Conservation (phyloP, 2,888 invertebrate genomes). For the Dorcus parallelipipedus region DNA sequence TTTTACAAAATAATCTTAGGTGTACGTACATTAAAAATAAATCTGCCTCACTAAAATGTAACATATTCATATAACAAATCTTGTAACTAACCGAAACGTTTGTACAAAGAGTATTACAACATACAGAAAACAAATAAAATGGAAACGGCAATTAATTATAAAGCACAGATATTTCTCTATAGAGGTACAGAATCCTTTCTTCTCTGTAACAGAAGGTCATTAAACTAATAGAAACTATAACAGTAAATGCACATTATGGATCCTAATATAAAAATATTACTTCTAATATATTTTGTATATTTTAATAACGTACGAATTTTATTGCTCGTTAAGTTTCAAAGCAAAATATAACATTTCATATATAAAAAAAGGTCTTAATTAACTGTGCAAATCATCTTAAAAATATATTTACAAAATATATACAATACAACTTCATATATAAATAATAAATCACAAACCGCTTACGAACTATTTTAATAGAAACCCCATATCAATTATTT, state of each 20-base stretch:
- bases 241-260: too few relatives aligned
- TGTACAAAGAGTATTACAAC: conserved; percentile 4
- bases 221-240: neutral
- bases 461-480: conserved; percentile 4
- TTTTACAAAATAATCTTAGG: conserved; percentile 16
- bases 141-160: too few relatives aligned
- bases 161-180: too few relatives aligned
- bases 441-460: conserved; percentile 9
- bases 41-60: conserved; percentile 5
- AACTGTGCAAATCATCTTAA: conserved; percentile 5
- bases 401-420: conserved; percentile 7
- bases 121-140: too few relatives aligned
- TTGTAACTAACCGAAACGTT: neutral
- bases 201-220: neutral
- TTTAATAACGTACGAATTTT: too few relatives aligned
- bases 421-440: neutral
- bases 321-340: neutral
- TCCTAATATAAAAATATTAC: too few relatives aligned
- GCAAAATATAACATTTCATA: neutral
- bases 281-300: too few relatives aligned
- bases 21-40: conserved; percentile 2
- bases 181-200: too few relatives aligned
- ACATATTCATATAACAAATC: conserved; percentile 4
- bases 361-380: neutral
- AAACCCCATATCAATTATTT: conserved; percentile 1